Base-by-base conservation (phyloP, 64 coral and sea anemone species). In the Dendrophyllia cribrosa region DNA sequence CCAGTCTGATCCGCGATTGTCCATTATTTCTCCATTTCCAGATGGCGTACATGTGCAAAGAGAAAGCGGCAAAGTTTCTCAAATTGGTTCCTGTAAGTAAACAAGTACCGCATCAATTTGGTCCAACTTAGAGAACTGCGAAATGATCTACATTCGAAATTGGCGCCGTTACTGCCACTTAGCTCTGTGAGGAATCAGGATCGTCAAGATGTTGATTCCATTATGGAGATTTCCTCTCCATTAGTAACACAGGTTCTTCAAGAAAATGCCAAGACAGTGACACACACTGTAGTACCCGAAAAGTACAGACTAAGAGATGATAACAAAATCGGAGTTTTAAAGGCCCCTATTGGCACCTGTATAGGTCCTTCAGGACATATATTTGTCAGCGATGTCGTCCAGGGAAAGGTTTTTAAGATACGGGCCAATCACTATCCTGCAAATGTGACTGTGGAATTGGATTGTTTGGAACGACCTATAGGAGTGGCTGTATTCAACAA, bases 1-100 rank as follows among this genome's bases (percentile, higher is more conserved):
- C 4, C 43, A 72, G 7, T 72, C 77, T 0, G 89, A 91, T 70
- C 89, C 89, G 55, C 15, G 6, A 8, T 69, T 91, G 47, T 91
- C 65, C 70, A 47, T 77, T 10, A 53, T 92, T 15, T 86, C 90
- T 59, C 81, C 90, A 13, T 43, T 92, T 86, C 90, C 90, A 92
- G 88, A 79, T 89, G 88, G 44, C 19, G 59, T 89, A 17, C 88
- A 68, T 25, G 88, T 53, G 88, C 88, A 2, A 89, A 89, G 60
- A 89, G 68, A 78, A 79, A 89, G 68, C 74, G 88, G 5, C 88
- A 89, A 78, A 89, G 88, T 52, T 89, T 79, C 74, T 89, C 88
- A 79, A 89, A 89, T 20, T 90, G 88, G 88, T 90, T 72, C 88
- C 60, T 90, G 58, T 58, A 70, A 9, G 59, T 90, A 19, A 90